Base-by-base conservation (phyloP, 2,113 vertebrate genomes). In the Sminthopsis crassicaudata region DNA sequence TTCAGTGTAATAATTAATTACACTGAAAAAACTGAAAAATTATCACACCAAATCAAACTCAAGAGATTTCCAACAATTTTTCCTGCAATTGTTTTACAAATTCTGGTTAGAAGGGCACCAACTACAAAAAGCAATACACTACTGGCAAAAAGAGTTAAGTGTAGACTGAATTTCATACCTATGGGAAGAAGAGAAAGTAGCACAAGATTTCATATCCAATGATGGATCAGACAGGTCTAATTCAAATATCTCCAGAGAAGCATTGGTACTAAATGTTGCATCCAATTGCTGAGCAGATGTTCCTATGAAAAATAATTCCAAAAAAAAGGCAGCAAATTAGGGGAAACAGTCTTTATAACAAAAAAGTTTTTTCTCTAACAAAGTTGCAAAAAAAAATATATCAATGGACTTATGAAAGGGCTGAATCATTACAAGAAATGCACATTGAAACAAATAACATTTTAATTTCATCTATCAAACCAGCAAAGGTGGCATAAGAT, bases 261-360 rank as follows among this genome's bases (percentile, higher is more conserved):
- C 99, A 97, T 60, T 99, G 93, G 99, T 99, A 97, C 99, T 99
- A 98, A 99, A 99, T 54, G 99, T 99, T 92, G 99, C 99, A 98
- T 99, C 99, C 89, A 99, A 98, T 95, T 99, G 99, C 97, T 99
- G 99, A 95, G 99, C 99, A 95, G 99, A 99, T 14, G 99, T 99
- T 96, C 99, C 99, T 99, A 97, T 0, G 51, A 26, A 97, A 91
- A 98, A 97, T 89, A 2, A 12, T 91, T 42, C 55, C 95, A 96
- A 94, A 97, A 91, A 23, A 92, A 10, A 16, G 89, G 0, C 67
- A 84, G 19, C n/a, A 42, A 42, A 42, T 84, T 84, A 84, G 36
- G 19, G 19, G 16, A 84, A 23, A 22, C 42, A 84, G 42, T 84
- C n/a, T 10, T 42, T 2, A 9, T 84, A 84, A 84, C n/a, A 84